Base-by-base conservation (phyloP, 2,113 vertebrate species). In the Pseudorectes ferrugineus region DNA sequence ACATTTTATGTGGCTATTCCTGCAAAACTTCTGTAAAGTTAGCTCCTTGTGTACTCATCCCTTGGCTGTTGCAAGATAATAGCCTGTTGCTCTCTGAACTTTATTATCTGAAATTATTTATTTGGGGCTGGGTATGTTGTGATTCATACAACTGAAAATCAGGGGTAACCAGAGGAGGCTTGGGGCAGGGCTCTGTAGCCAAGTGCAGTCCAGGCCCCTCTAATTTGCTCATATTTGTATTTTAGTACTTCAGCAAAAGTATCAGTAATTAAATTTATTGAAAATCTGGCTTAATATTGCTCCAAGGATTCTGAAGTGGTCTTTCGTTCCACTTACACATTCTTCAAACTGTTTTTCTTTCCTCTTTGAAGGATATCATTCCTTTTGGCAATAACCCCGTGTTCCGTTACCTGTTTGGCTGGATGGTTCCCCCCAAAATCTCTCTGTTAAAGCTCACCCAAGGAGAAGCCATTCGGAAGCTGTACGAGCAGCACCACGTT, bases 371-470 rank as follows among this genome's bases (percentile, higher is more conserved):
- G 99, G 99, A 99, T 45, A 99, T 99, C 42, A 99, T 99, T 94
- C 99, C 99, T 15, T 99, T 99, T 22, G 99, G 99, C 81, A 99
- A 99, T 95, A 99, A 99, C 93, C 98, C 98, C 0, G 11, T 99
- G 85, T 99, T 99, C 91, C 99, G 99, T 58, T 99, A 98, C 97
- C 94, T 99, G 35, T 99, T 99, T 26, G 99, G 99, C 21, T 99
- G 99, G 99, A 99, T 99, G 99, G 99, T 99, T 46, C 99, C 99
- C 82, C 99, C 99, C 10, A 99, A 99, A 97, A 99, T 99, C 97
- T 99, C 99, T 3, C 96, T 99, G 93, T 82, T 99, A 75, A 99
- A 99, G 96, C 98, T 99, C 85, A 99, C 99, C 7, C 99, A 99
- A 97, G 99, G 99, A 31, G 99, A 99, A 97, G 98, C 99, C 18